These are phyloP conservation scores for Anguilla obscura DNA, from an alignment of 2,797 vertebrate genomes.

Conservation along the genomic window DNA sequence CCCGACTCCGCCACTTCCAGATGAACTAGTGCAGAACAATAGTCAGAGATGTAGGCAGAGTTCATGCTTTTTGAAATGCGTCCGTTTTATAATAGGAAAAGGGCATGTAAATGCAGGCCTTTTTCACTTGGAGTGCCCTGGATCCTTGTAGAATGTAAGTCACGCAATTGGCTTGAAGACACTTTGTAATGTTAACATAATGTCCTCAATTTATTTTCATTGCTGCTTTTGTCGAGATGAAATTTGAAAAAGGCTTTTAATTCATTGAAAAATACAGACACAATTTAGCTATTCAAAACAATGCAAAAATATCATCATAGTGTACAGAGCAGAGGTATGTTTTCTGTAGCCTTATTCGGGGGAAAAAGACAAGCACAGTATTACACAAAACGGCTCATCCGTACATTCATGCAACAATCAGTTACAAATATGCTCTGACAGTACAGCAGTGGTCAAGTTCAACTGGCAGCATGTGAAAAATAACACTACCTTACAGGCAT, in stretches of 20 bases:
- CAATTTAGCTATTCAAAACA: not conserved
- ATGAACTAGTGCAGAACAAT: not conserved
- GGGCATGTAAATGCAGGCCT: not conserved
- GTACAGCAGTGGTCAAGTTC: not conserved
- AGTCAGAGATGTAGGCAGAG: not conserved
- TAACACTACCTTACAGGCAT: too few species aligned
- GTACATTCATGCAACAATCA: not conserved
- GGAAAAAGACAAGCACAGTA: not conserved
- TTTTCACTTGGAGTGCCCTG: not conserved
- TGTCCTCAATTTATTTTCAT: not conserved
- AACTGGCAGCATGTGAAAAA: slow-evolving; percentile 36
- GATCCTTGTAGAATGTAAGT: not conserved
- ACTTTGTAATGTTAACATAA: too few species aligned
- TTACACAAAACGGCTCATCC: not conserved
- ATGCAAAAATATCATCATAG: not conserved
- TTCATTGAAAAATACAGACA: not conserved
- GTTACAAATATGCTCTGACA: not conserved
- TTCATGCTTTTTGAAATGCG: not conserved
- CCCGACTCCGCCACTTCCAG: not conserved
- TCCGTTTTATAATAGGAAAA: not conserved
- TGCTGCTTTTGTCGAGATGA: not conserved
- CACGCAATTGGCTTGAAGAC: not conserved
- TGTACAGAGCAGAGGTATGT: not conserved
- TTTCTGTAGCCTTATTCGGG: not conserved
- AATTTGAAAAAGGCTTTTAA: not conserved